Conservation (phyloP, 2,797 vertebrate species). For the Chiloscyllium punctatum region DNA sequence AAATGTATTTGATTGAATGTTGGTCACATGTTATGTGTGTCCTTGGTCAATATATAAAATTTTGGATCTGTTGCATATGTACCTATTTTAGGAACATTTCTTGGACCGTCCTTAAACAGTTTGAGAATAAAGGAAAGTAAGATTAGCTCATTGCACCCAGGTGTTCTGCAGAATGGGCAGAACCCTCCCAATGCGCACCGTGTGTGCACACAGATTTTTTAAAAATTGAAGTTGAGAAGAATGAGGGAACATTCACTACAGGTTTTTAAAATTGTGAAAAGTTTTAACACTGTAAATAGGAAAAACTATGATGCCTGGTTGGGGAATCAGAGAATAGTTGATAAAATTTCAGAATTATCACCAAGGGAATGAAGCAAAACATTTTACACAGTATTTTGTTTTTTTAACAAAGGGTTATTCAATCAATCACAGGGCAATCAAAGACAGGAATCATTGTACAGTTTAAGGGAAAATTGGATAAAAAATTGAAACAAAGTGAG, state of each 20-base stretch:
- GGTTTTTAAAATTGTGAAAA: background rate
- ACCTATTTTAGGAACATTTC: background rate
- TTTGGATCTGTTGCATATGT: background rate
- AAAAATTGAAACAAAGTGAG: background rate
- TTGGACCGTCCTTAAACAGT: background rate
- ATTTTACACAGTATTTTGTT: background rate
- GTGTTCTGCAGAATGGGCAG: background rate
- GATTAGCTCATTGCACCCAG: background rate
- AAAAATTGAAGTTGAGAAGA: background rate
- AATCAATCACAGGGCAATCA: background rate
- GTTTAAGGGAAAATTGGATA: conserved; percentile 9
- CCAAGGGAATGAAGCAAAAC: background rate
- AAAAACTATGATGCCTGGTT: background rate
- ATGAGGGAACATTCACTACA: background rate
- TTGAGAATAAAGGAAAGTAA: background rate
- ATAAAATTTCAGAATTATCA: background rate
- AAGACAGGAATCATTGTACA: background rate
- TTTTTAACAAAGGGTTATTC: background rate
- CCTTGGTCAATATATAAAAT: background rate
- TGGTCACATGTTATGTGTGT: background rate
- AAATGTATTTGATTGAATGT: background rate
- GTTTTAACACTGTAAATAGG: background rate
- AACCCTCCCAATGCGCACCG: background rate
- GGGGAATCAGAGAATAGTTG: background rate
- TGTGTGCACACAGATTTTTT: background rate